Conservation (phyloP, 1,140 invertebrate species). For the Ditylenchus dipsaci region DNA sequence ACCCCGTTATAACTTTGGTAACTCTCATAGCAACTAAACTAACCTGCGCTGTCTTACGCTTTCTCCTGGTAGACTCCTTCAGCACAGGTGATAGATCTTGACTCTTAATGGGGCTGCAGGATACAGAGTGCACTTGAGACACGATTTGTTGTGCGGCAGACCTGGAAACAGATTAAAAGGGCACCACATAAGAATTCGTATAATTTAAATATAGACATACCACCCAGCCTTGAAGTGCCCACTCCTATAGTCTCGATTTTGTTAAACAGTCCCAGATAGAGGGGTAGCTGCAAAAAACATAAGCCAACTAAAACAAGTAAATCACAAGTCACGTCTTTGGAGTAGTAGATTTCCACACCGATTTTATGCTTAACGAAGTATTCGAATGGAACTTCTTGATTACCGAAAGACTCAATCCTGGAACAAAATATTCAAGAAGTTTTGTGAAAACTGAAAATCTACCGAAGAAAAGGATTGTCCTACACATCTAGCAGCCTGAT, state of each 20-base stretch:
- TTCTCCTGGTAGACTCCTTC: no score
- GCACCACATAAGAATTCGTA: background rate
- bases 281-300: background rate
- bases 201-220: background rate
- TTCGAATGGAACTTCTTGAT: slow-evolving; percentile 6
- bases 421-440: background rate
- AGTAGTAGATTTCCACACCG: slow-evolving; percentile 54
- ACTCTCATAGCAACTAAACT: no score
- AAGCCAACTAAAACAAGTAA: no score
- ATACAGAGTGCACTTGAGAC: slow-evolving; percentile 33
- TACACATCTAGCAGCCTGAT: slow-evolving; percentile 26
- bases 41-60: no score
- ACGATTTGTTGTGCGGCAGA: slow-evolving; percentile 28
- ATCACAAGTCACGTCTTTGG: slow-evolving; percentile 36
- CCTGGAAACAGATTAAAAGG: slow-evolving; percentile 10
- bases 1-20: no score
- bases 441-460: background rate
- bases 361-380: slow-evolving; percentile 42
- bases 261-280: slow-evolving; percentile 25
- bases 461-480: slow-evolving; percentile 31
- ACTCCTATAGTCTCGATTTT: slow-evolving; percentile 14
- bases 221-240: slow-evolving; percentile 27
- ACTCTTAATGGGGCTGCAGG: slow-evolving; percentile 10
- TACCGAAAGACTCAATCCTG: background rate
- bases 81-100: no score